These are phyloP conservation scores for Iselma pallidipennis DNA, from an alignment of 2,888 invertebrate species.

Conservation along the genomic window DNA sequence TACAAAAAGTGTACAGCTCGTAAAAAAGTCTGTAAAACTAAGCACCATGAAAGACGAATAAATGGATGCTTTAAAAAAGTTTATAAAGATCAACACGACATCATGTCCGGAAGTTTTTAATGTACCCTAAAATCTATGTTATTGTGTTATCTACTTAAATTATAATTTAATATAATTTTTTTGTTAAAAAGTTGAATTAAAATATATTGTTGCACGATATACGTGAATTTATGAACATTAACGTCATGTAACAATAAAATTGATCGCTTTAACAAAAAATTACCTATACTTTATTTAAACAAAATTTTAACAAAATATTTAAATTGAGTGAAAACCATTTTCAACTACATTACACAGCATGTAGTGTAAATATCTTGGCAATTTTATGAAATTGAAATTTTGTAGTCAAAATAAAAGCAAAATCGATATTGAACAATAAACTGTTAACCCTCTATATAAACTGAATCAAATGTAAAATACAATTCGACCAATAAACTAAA, in stretches of 20 bases:
- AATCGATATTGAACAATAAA: slow-evolving; percentile 26
- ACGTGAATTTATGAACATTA: not conserved
- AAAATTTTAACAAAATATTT: not conserved
- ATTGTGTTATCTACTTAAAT: not conserved
- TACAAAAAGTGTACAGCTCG: slow-evolving; percentile 4
- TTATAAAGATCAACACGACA: slow-evolving; percentile 16
- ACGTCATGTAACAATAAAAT: not conserved
- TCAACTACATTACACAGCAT: not conserved
- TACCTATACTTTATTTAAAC: not conserved
- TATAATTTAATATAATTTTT: not conserved
- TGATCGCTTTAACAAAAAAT: not conserved
- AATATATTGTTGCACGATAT: not conserved
- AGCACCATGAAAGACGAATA: slow-evolving; percentile 13
- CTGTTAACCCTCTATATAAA: slow-evolving; percentile 23
- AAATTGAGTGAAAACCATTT: not conserved
- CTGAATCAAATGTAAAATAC: slow-evolving; percentile 23
- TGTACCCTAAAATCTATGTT: slow-evolving; percentile 5
- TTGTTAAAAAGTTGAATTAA: not conserved
- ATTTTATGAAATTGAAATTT: slow-evolving; percentile 1
- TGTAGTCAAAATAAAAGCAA: slow-evolving; percentile 5
- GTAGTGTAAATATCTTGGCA: slow-evolving; percentile 1
- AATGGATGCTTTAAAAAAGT: slow-evolving; percentile 11
- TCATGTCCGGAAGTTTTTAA: slow-evolving; percentile 5
- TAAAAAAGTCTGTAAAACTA: slow-evolving; percentile 13
- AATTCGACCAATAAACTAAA: slow-evolving; percentile 17